phyloP scores from a whole-genome alignment of 2,888 invertebrate genomes.

The Tiphia femorata region DNA sequence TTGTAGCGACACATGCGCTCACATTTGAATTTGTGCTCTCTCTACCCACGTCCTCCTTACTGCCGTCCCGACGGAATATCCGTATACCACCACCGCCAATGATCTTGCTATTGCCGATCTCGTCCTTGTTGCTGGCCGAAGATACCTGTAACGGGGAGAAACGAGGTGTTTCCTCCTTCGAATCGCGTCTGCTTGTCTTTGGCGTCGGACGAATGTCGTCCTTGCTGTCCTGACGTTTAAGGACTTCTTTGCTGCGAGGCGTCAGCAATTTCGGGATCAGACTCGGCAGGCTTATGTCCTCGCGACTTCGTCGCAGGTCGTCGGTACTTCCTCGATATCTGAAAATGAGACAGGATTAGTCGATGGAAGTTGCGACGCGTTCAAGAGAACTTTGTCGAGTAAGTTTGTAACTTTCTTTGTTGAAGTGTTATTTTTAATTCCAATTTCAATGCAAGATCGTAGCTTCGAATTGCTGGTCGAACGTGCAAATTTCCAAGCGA shows the following conservation, averaged over 20 bases:
- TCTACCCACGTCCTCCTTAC: constrained; percentile 55
- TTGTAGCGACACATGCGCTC: constrained; percentile 30
- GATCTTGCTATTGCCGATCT: constrained; percentile 27
- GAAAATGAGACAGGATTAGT: not conserved
- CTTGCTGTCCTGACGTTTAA: constrained; percentile 63
- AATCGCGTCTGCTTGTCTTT: constrained; percentile 22
- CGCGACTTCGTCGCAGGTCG: constrained; percentile 63
- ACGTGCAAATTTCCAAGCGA: no score
- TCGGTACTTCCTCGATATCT: constrained; percentile 66
- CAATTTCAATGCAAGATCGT: no score
- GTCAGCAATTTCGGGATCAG: constrained; percentile 64
- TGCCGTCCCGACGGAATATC: constrained; percentile 49
- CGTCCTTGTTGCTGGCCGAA: constrained; percentile 38
- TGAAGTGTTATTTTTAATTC: no score
- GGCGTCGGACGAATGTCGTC: constrained; percentile 55
- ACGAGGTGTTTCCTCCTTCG: constrained; percentile 28
- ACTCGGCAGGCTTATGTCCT: constrained; percentile 63
- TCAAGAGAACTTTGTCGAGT: no score
- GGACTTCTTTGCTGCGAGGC: constrained; percentile 57
- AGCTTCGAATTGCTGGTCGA: no score
- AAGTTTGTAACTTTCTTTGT: no score
- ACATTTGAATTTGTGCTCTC: constrained; percentile 43
- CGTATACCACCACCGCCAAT: no score
- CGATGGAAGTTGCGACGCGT: not conserved
- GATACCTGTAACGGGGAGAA: not conserved